Base-by-base conservation (phyloP, 2,797 vertebrate genomes). In the Pogonophryne albipinna region DNA sequence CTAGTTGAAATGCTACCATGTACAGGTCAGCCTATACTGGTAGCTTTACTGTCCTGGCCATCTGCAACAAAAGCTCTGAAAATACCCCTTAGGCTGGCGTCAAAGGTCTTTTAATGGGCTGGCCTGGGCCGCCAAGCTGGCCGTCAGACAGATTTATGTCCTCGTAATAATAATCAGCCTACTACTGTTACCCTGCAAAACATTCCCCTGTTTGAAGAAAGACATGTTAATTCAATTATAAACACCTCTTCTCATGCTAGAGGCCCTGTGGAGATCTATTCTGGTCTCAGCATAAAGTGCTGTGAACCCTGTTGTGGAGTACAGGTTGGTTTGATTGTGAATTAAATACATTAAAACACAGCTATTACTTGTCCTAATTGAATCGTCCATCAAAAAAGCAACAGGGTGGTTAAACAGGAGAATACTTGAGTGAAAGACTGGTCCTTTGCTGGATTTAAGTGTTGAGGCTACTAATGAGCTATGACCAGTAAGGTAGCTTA, bases 141-240 rank as follows among this genome's bases (percentile, higher is more conserved):
- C 88, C 85, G 76, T 78, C 83, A 77, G 92, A 90, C 86, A 92
- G 91, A 94, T 92, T 93, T 93, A 94, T 89, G 91, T 78, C 72
- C 85, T 88, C 75, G 73, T 92, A 93, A 91, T 91, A 94, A 93
- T 94, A 91, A 94, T 92, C 80, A 91, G 89, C 82, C 83, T 86
- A 91, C 92, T 93, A 86, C 84, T 88, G 88, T 92, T 94, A 92
- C 92, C 82, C 82, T 68, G 80, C 78, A 77, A 90, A 86, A 78
- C 88, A 88, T 93, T 90, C 89, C 89, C 86, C 76, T 64, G 85
- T 89, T 91, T 90, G 84, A 86, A 92, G 87, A 86, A 78, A 91
- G 89, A 87, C 82, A 79, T 86, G 87, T 87, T 91, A 89, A 94
- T 93, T 93, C 74, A 87, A 90, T 91, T 89, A 90, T 82, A 91